These are phyloP conservation scores for Hydra vulgaris DNA, from an alignment of 30 jellyfish, hydroid and myxozoan genomes.

Conservation along the genomic window DNA sequence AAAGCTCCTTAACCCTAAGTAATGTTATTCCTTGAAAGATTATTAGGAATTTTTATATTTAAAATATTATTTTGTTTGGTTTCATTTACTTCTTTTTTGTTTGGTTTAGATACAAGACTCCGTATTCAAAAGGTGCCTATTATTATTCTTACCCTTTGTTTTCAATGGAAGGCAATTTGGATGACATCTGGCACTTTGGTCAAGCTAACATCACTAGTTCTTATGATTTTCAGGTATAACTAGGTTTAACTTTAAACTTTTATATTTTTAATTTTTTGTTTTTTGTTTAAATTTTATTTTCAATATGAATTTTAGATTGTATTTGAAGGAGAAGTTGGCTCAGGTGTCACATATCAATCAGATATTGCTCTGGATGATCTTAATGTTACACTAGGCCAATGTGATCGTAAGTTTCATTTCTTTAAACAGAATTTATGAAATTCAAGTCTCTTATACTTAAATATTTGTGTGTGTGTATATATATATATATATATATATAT, in stretches of 20 bases:
- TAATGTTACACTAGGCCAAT: constrained; percentile 42
- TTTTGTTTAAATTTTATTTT: too few relatives aligned
- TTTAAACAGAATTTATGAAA: too few relatives aligned
- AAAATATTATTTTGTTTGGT: too few relatives aligned
- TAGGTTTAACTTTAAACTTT: not conserved
- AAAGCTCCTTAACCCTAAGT: too few relatives aligned
- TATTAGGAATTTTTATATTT: too few relatives aligned
- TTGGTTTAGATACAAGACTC: constrained; percentile 30
- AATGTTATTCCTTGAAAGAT: too few relatives aligned
- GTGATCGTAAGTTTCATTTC: constrained; percentile 72
- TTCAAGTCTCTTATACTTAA: too few relatives aligned
- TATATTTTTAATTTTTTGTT: too few relatives aligned
- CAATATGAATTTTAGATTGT: constrained; percentile 67
- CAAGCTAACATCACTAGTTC: constrained; percentile 67
- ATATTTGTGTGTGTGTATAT: too few relatives aligned
- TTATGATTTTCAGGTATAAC: constrained; percentile 89
- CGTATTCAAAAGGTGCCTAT: constrained; percentile 50
- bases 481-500: not conserved
- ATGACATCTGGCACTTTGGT: constrained; percentile 53
- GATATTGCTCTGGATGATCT: constrained; percentile 87
- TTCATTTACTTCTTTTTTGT: too few relatives aligned
- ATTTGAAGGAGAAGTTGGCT: constrained; percentile 69
- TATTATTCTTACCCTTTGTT: constrained; percentile 37
- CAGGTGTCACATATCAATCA: constrained; percentile 49
- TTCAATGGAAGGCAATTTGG: constrained; percentile 49